Evolutionary conservation across 2,113 vertebrate species (phyloP), one percentile per base, ranked within the genome.

Genomic region (Corythornis cristatus): DNA sequence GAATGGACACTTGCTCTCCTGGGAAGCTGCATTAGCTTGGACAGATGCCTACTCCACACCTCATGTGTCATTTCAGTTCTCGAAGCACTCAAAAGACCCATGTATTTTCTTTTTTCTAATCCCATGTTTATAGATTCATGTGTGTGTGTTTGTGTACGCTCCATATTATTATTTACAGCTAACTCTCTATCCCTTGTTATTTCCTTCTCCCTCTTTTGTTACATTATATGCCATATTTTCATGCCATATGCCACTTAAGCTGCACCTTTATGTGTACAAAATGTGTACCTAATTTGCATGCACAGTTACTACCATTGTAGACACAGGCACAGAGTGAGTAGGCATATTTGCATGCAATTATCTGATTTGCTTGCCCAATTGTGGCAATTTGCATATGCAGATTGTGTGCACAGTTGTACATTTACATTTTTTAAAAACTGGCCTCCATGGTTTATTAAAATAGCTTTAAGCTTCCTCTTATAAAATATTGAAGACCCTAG

Each of bases 321-420:
- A 96, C 89, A 94, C 56, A 95, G 89, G 93, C 96, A 83, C 1
- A 14, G 65, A 96, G 94, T 85, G 91, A 96, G 95, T 81, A 93
- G 89, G 93, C 85, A 95, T 93, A 96, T 96, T 96, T 95, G 95
- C 95, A 96, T 96, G 93, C 94, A 96, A 93, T 96, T 96, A 94
- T 93, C 95, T 93, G 94, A 96, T 96, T 95, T 96, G 95, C 95
- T 95, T 96, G 95, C 95, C 95, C 95, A 93, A 67, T 93, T 92
- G 93, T 61, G 60, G 2, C 77, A 83, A 94, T 96, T 90, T 96
- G 94, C 94, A 96, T 96, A 96, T 94, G 94, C 73, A 96, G 87
- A 96, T 96, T 83, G 79, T 89, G 82, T 91, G 87, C 93, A 95
- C 94, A 95, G 94, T 96, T 94, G 95, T 81, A 89, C 89, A 93